These are phyloP conservation scores for Clavelina lepadiformis DNA, from an alignment of 23 tunicate genomes.

Conservation along the genomic window DNA sequence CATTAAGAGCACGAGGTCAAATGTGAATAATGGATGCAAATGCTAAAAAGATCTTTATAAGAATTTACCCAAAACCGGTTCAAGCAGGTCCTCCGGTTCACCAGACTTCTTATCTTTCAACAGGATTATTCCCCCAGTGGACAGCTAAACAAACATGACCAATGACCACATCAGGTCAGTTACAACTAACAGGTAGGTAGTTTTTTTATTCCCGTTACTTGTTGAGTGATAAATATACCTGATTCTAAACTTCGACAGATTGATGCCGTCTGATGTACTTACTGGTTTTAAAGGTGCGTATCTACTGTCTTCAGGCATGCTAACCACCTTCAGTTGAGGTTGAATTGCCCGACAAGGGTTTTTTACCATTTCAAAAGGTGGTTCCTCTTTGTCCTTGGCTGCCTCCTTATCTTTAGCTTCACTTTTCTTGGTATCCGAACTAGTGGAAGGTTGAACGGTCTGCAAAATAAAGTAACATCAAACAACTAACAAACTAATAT, in stretches of 20 bases:
- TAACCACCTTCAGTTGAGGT: slow-evolving; percentile 77
- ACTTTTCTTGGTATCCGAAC: no score
- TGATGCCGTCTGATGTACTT: no score
- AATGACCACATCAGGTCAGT: neutral
- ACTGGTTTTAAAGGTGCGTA: slow-evolving; percentile 90
- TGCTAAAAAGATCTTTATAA: neutral
- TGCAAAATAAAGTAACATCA: neutral
- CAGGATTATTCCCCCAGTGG: slow-evolving; percentile 82
- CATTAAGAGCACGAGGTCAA: no score
- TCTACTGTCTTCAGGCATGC: slow-evolving; percentile 68
- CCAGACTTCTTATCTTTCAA: slow-evolving; percentile 61
- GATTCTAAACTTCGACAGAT: no score
- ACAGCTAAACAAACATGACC: slow-evolving; percentile 27
- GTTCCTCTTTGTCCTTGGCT: slow-evolving; percentile 64
- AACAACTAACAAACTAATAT: neutral
- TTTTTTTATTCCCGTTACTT: no score
- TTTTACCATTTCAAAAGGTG: slow-evolving; percentile 63
- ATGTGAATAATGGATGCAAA: neutral
- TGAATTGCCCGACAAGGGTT: slow-evolving; percentile 91
- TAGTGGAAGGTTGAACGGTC: neutral
- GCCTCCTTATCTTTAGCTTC: slow-evolving; percentile 52
- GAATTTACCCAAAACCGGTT: slow-evolving; percentile 61
- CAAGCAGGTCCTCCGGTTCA: slow-evolving; percentile 91
- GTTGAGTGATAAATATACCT: no score
- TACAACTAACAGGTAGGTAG: neutral